Conservation (phyloP, 2,113 vertebrate genomes). For the Leptosomus discolor region DNA sequence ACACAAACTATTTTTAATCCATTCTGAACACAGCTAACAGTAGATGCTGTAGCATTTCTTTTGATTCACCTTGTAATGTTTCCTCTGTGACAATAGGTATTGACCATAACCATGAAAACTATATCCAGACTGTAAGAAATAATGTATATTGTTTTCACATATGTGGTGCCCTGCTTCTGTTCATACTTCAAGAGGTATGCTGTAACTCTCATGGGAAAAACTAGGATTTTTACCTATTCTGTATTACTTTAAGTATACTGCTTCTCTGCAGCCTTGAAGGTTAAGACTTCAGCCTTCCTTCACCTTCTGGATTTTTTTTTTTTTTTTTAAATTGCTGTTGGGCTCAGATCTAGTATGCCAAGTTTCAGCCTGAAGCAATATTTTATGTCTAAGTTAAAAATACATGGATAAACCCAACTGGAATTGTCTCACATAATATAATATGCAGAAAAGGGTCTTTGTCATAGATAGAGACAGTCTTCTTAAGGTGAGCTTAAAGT, state of each 20-base stretch:
- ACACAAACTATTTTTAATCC: not conserved
- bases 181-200: not conserved
- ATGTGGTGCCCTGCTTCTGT: not conserved
- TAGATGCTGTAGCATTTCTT: not conserved
- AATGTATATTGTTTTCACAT: not conserved
- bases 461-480: conserved; percentile 14
- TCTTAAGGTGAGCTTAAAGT: conserved; percentile 38
- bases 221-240: not conserved
- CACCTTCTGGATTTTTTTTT: not conserved
- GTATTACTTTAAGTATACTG: not conserved
- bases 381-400: conserved; percentile 68
- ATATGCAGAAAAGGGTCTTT: conserved; percentile 69
- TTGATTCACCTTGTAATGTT: not conserved
- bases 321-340: not conserved
- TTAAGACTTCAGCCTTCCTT: not conserved
- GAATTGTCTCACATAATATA: conserved; percentile 65
- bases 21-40: not conserved
- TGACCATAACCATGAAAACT: not conserved
- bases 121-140: not conserved
- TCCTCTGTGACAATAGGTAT: not conserved
- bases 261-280: not conserved
- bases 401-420: conserved; percentile 64
- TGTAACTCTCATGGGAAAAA: not conserved
- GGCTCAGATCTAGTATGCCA: conserved; percentile 27
- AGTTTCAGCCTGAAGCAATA: conserved; percentile 64